These are phyloP conservation scores for Melieria omissa DNA, from an alignment of 2,888 invertebrate species.

Conservation along the genomic window DNA sequence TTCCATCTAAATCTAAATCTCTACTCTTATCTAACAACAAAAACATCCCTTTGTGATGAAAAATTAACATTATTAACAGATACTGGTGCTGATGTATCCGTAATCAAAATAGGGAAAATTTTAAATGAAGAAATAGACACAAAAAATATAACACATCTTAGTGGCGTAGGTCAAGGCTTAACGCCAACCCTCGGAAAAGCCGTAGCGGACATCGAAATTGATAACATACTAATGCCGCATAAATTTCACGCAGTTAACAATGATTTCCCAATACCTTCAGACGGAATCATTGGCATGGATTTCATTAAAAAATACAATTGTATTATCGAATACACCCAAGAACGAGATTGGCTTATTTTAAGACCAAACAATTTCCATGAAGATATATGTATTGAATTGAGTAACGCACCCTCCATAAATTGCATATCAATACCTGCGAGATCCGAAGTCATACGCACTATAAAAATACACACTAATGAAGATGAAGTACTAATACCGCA, in stretches of 20 bases:
- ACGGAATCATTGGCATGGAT: conserved; percentile 15
- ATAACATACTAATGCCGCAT: conserved; percentile 32
- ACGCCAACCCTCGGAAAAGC: not conserved
- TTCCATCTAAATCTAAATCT: too few species aligned
- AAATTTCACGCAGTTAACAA: conserved; percentile 32
- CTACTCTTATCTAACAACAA: too few species aligned
- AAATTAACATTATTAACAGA: too few species aligned
- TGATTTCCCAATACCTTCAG: conserved; percentile 25
- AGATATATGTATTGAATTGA: conserved; percentile 29
- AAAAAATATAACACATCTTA: too few species aligned
- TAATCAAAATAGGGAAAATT: too few species aligned
- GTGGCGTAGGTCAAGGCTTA: conserved; percentile 2
- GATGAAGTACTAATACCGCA: too few species aligned
- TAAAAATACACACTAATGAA: too few species aligned
- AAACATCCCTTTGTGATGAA: too few species aligned
- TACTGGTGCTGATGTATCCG: too few species aligned
- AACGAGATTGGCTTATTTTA: conserved; percentile 31
- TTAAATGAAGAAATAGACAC: too few species aligned
- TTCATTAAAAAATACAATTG: conserved; percentile 36
- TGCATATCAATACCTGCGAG: conserved; percentile 29
- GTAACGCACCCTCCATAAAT: conserved; percentile 2
- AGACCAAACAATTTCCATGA: conserved; percentile 24
- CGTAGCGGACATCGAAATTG: conserved; percentile 13
- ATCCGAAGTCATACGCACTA: conserved; percentile 30
- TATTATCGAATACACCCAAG: conserved; percentile 31